Evolutionary conservation across 2,888 invertebrate genomes (phyloP).

Genomic region (Tetrapedia diversipes): DNA sequence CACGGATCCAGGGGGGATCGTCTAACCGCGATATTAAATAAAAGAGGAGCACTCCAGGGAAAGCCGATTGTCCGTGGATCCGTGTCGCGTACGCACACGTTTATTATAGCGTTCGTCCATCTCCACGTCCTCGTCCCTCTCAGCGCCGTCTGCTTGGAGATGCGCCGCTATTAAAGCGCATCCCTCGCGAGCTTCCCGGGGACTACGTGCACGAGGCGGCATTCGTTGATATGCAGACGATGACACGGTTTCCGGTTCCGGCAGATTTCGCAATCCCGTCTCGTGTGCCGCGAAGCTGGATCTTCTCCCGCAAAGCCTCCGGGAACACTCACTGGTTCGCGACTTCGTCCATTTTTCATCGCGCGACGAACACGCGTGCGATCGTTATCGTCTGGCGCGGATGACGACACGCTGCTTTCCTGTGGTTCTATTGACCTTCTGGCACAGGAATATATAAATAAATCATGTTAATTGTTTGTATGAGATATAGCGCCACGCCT

Average conservation of each 20-base stretch:
- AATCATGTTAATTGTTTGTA: too few species aligned
- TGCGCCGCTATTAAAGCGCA: constrained; percentile 70
- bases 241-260: constrained; percentile 76
- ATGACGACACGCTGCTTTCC: constrained; percentile 26
- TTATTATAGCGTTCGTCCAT: constrained; percentile 25
- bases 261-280: constrained; percentile 73
- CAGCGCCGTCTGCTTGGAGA: constrained; percentile 58
- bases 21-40: constrained; percentile 65
- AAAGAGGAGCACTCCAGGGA: constrained; percentile 60
- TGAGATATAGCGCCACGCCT: too few species aligned
- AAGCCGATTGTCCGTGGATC: constrained; percentile 63
- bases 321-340: constrained; percentile 52
- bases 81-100: constrained; percentile 23
- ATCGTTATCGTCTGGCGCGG: constrained; percentile 59
- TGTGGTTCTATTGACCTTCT: constrained; percentile 29
- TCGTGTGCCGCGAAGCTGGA: constrained; percentile 68
- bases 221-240: constrained; percentile 76
- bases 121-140: neutral
- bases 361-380: constrained; percentile 56
- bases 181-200: constrained; percentile 49
- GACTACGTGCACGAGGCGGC: constrained; percentile 39
- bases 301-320: constrained; percentile 68
- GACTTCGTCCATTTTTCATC: constrained; percentile 68
- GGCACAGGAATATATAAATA: too few species aligned
- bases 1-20: constrained; percentile 30